These are phyloP conservation scores for Mormyrops boulengeri DNA, from an alignment of 2,797 vertebrate genomes.

Conservation along the genomic window DNA sequence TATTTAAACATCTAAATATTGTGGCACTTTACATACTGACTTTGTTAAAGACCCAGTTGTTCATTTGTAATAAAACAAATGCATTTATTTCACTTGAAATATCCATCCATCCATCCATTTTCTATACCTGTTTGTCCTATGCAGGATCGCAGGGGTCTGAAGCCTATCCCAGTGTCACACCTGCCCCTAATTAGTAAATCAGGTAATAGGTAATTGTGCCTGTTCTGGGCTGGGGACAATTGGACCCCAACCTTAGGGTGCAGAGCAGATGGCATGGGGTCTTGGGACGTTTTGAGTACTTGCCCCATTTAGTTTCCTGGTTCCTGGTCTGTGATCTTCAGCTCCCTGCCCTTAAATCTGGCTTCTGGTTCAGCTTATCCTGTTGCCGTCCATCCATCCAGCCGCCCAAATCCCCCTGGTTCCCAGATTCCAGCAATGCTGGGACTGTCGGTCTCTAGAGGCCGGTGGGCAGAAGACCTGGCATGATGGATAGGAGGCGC, in stretches of 20 bases:
- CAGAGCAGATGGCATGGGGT: neutral
- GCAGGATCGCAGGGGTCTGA: neutral
- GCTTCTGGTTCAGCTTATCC: neutral
- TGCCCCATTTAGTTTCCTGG: neutral
- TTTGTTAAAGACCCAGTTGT: neutral
- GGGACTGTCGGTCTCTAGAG: neutral
- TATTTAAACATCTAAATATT: neutral
- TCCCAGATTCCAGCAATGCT: neutral
- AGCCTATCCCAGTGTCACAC: neutral
- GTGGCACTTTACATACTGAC: neutral
- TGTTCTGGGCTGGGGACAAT: neutral
- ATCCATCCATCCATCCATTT: neutral
- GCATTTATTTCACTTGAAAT: neutral
- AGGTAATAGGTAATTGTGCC: neutral
- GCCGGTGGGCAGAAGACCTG: neutral
- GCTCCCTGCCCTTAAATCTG: neutral
- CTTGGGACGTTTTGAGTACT: neutral
- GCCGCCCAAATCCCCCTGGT: neutral
- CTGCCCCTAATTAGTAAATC: neutral
- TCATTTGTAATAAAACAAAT: neutral
- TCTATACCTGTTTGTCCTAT: neutral
- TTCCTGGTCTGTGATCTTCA: neutral
- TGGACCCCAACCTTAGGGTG: neutral
- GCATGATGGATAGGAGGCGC: neutral
- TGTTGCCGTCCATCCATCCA: neutral